Evolutionary conservation across 64 coral and sea anemone genomes (phyloP).

Genomic region (Cladopsammia gracilis): DNA sequence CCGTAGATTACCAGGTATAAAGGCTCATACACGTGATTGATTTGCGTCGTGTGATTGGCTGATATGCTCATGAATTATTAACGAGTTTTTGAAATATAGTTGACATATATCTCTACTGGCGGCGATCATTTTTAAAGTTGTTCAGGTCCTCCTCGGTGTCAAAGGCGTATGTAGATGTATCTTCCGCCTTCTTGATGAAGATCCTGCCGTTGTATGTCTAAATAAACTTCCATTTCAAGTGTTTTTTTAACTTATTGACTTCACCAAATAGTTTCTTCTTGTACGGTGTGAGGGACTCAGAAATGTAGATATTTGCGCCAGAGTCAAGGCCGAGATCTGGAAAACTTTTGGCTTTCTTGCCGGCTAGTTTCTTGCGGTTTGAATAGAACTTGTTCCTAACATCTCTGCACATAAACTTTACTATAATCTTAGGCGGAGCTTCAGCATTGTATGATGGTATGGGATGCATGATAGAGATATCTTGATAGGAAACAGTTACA

Average conservation of each 20-base stretch:
- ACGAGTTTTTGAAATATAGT: no score
- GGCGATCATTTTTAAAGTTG: background rate
- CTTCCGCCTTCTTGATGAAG: slow-evolving; percentile 37
- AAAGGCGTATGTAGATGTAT: background rate
- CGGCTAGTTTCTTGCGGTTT: slow-evolving; percentile 21
- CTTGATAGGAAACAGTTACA: background rate
- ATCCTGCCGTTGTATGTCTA: slow-evolving; percentile 65
- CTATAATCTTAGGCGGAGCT: slow-evolving; percentile 57
- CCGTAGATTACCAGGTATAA: no score
- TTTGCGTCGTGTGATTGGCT: no score
- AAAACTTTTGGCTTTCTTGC: slow-evolving; percentile 24
- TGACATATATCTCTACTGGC: background rate
- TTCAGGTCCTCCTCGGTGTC: slow-evolving; percentile 12
- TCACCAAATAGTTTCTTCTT: slow-evolving; percentile 44
- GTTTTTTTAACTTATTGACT: slow-evolving; percentile 33
- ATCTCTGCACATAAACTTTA: slow-evolving; percentile 39
- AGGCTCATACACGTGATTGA: no score
- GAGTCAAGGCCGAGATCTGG: slow-evolving; percentile 22
- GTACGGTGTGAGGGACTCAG: slow-evolving; percentile 29
- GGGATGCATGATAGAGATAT: slow-evolving; percentile 57
- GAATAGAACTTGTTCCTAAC: slow-evolving; percentile 50
- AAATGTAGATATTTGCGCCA: slow-evolving; percentile 11
- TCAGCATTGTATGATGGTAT: slow-evolving; percentile 19
- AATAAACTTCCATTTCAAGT: slow-evolving; percentile 57
- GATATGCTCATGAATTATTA: no score